phyloP scores from a whole-genome alignment of 2,113 vertebrate species.

The Chinchilla lanigera region DNA sequence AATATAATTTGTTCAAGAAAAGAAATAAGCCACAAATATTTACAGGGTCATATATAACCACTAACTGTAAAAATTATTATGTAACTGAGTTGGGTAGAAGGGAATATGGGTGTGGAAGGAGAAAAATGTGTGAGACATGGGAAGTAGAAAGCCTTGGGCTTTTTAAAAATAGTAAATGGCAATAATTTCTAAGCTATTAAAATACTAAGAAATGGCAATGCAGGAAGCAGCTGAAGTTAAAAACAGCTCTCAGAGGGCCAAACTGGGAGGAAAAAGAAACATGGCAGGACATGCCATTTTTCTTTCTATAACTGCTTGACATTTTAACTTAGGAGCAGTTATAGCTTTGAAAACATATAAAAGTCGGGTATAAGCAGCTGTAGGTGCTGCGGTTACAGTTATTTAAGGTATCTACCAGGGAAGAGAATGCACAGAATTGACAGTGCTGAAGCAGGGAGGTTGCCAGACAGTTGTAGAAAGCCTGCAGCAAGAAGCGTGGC shows the following conservation, averaged over 20 bases:
- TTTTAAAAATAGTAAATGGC: neutral
- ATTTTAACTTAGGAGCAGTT: neutral
- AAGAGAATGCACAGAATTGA: neutral
- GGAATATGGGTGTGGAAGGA: neutral
- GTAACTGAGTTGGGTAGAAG: neutral
- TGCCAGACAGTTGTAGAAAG: neutral
- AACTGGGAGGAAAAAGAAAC: neutral
- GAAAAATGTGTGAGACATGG: neutral
- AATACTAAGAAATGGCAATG: neutral
- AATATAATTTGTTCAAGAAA: neutral
- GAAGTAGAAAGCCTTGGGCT: neutral
- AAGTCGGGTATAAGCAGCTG: neutral
- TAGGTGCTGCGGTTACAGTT: neutral
- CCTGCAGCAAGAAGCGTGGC: neutral
- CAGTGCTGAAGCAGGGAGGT: neutral
- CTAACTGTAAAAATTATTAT: neutral
- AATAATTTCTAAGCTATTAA: neutral
- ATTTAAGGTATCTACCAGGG: neutral
- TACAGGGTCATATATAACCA: neutral
- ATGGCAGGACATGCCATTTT: neutral
- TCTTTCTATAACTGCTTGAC: neutral
- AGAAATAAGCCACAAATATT: neutral
- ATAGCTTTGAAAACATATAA: neutral
- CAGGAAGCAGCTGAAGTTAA: neutral
- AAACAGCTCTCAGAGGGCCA: neutral